Conservation (phyloP, 2,888 invertebrate species). For the Automeris io region DNA sequence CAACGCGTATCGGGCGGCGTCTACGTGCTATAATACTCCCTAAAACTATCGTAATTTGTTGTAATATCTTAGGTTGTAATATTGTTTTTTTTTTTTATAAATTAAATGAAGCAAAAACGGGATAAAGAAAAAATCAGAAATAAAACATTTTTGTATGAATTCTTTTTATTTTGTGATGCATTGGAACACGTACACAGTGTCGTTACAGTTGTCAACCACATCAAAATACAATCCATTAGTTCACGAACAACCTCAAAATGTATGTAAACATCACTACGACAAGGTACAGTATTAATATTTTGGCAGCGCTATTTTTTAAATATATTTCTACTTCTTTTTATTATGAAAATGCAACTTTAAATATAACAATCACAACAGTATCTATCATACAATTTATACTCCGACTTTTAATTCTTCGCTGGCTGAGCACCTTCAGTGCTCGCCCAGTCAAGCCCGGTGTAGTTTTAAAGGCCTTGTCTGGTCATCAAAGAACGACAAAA, state of each 20-base stretch:
- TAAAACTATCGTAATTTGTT: too few relatives aligned
- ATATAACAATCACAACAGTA: slow-evolving; percentile 75
- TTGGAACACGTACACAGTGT: slow-evolving; percentile 63
- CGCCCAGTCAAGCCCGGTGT: too few relatives aligned
- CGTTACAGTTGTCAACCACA: slow-evolving; percentile 61
- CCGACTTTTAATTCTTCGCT: too few relatives aligned
- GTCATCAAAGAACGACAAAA: slow-evolving; percentile 3
- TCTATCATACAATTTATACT: slow-evolving; percentile 35
- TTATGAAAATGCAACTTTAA: slow-evolving; percentile 74
- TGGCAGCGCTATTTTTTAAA: slow-evolving; percentile 79
- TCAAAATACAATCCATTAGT: slow-evolving; percentile 68
- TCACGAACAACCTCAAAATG: slow-evolving; percentile 70
- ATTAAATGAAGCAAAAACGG: not conserved
- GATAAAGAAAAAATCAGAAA: slow-evolving; percentile 19
- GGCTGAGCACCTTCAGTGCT: too few relatives aligned
- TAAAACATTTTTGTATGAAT: slow-evolving; percentile 45
- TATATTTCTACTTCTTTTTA: slow-evolving; percentile 67
- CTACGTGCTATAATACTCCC: too few relatives aligned
- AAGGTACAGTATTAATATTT: slow-evolving; percentile 69
- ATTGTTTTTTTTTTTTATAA: too few relatives aligned
- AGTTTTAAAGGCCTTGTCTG: too few relatives aligned
- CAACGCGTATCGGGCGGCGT: too few relatives aligned
- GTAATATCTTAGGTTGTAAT: too few relatives aligned
- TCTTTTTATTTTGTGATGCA: slow-evolving; percentile 60
- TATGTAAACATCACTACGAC: slow-evolving; percentile 70